Percentiles rank a stretch among this genome's conserved stretches.
These are phyloP conservation scores for Ahaetulla prasina DNA, from an alignment of 2,113 vertebrate species.

Conservation along the genomic window DNA sequence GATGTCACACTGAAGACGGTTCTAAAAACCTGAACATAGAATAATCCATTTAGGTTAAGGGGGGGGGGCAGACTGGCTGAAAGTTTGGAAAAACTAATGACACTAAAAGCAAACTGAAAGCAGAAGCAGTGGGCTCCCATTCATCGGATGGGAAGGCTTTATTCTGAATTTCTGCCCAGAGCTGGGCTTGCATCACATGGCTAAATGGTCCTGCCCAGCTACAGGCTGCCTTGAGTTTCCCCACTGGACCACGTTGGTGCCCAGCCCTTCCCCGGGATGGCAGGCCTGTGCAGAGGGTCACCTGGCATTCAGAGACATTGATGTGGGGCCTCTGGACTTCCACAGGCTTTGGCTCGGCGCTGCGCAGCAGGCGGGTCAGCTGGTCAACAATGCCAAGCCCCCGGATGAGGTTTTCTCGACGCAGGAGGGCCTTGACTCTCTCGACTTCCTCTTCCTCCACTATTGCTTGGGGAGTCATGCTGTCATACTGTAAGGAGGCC, in stretches of 20 bases:
- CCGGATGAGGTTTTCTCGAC: constrained; percentile 66
- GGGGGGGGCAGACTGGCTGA: neutral
- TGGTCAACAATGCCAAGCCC: constrained; percentile 62
- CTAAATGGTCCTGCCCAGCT: neutral
- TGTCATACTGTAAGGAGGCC: constrained; percentile 28
- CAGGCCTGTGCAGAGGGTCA: constrained; percentile 12
- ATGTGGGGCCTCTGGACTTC: neutral
- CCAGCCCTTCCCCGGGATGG: neutral
- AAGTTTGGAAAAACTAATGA: neutral
- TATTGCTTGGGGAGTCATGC: constrained; percentile 65
- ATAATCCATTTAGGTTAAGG: neutral
- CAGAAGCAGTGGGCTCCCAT: neutral
- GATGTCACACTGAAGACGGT: neutral
- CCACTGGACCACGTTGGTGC: neutral
- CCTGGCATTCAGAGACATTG: constrained; percentile 35
- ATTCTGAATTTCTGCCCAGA: neutral
- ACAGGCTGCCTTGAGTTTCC: neutral
- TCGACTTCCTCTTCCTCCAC: constrained; percentile 69
- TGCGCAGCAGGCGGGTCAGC: constrained; percentile 56
- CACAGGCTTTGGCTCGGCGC: fast-evolving
- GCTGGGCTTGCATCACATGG: neutral
- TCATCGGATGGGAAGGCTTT: neutral
- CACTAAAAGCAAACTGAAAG: neutral
- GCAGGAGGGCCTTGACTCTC: constrained; percentile 59
- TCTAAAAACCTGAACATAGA: neutral